phyloP scores from a whole-genome alignment of 1,140 invertebrate species.

The Onthophagus taurus region DNA sequence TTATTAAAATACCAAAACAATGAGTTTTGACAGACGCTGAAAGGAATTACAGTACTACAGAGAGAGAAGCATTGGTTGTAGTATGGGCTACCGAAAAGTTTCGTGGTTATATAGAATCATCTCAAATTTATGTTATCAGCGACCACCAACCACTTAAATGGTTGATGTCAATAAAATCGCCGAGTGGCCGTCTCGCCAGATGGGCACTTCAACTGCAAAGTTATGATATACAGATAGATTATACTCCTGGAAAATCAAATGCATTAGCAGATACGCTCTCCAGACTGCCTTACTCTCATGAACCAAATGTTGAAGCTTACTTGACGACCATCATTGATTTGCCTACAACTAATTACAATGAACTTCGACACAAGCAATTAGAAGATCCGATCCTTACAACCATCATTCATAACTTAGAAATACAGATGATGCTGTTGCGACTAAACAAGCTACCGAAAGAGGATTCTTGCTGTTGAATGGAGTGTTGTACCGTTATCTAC shows the following conservation, averaged over 20 bases:
- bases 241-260: slow-evolving; percentile 13
- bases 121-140: background rate
- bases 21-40: too few species aligned
- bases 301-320: background rate
- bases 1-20: too few species aligned
- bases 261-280: background rate
- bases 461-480: too few species aligned
- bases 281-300: background rate
- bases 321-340: slow-evolving; percentile 11
- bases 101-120: too few species aligned
- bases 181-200: slow-evolving; percentile 23
- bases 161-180: slow-evolving; percentile 14
- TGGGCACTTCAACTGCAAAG: slow-evolving; percentile 4
- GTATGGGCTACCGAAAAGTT: too few species aligned
- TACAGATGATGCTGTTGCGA: too few species aligned
- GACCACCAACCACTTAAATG: slow-evolving; percentile 4
- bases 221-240: slow-evolving; percentile 14
- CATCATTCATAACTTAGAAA: too few species aligned
- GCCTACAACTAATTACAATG: slow-evolving; percentile 13
- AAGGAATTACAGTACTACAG: too few species aligned
- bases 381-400: slow-evolving; percentile 21
- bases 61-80: too few species aligned
- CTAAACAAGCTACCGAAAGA: too few species aligned
- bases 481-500: too few species aligned
- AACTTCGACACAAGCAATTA: slow-evolving; percentile 21